Evolutionary conservation across 2,113 vertebrate species (phyloP).

Genomic region (Athene cunicularia): DNA sequence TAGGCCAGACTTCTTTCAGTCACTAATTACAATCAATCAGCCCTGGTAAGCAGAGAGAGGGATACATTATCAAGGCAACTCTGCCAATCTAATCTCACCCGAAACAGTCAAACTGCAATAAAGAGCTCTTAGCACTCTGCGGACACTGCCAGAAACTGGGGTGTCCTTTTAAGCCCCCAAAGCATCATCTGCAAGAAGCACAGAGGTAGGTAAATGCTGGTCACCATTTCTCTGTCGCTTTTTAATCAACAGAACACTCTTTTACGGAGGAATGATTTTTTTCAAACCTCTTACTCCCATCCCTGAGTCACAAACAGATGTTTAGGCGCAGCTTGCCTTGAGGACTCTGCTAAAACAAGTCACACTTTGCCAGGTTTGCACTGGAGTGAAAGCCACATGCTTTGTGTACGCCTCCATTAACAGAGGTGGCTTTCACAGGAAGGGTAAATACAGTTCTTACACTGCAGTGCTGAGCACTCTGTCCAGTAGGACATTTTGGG

Average conservation of each 20-base stretch:
- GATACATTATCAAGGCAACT: neutral
- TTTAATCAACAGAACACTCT: neutral
- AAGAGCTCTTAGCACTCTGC: neutral
- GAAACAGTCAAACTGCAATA: neutral
- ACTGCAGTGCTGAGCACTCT: neutral
- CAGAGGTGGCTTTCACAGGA: neutral
- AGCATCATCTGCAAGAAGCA: neutral
- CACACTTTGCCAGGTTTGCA: neutral
- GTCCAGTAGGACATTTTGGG: neutral
- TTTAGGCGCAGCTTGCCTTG: neutral
- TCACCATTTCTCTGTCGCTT: neutral
- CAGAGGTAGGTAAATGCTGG: neutral
- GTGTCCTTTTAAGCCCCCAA: neutral
- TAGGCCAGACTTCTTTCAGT: neutral
- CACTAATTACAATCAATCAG: neutral
- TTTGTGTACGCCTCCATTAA: neutral
- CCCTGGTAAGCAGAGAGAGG: neutral
- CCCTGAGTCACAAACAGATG: neutral
- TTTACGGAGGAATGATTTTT: neutral
- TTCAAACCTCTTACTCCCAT: neutral
- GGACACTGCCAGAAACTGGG: neutral
- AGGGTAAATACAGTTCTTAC: neutral
- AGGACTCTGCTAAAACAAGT: neutral
- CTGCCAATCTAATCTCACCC: neutral
- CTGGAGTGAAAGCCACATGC: neutral